Percentiles rank a stretch among this genome's conserved stretches.
Evolutionary conservation across 2,888 invertebrate genomes (phyloP).

Genomic region (Aphodius granarius): DNA sequence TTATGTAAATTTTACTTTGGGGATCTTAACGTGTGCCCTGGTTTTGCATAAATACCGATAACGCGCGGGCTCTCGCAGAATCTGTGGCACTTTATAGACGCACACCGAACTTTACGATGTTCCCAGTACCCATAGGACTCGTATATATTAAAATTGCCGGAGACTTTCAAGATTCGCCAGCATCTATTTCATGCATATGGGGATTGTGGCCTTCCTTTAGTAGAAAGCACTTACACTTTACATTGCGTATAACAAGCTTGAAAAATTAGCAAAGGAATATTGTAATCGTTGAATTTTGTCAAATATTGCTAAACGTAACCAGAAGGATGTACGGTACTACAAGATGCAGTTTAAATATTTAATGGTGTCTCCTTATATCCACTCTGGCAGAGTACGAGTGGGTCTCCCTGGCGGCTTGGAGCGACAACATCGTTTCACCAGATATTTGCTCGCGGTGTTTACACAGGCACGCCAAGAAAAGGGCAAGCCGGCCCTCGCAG

Average conservation of each 20-base stretch:
- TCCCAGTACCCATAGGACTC: not conserved
- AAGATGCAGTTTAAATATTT: not conserved
- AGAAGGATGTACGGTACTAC: not conserved
- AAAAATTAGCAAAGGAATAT: too few species aligned
- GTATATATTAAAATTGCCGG: constrained; percentile 2
- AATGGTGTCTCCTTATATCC: not conserved
- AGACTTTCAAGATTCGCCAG: not conserved
- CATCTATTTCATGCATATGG: not conserved
- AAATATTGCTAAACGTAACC: not conserved
- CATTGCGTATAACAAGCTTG: too few species aligned
- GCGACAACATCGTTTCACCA: constrained; percentile 39
- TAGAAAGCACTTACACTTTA: too few species aligned
- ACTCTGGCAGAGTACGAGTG: not conserved
- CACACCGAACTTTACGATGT: not conserved
- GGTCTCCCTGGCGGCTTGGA: not conserved
- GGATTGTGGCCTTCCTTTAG: not conserved
- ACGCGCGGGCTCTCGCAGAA: constrained; percentile 3
- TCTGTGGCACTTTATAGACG: constrained; percentile 7
- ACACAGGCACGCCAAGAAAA: constrained; percentile 39
- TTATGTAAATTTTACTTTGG: constrained; percentile 26
- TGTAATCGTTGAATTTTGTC: not conserved
- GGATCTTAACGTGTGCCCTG: constrained; percentile 21
- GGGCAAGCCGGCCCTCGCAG: constrained; percentile 31
- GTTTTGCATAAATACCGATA: constrained; percentile 27
- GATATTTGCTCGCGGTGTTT: constrained; percentile 40